Evolutionary conservation across 2,888 invertebrate genomes (phyloP), one percentile per base, ranked within the genome.

Genomic region (Latrodectus elegans): DNA sequence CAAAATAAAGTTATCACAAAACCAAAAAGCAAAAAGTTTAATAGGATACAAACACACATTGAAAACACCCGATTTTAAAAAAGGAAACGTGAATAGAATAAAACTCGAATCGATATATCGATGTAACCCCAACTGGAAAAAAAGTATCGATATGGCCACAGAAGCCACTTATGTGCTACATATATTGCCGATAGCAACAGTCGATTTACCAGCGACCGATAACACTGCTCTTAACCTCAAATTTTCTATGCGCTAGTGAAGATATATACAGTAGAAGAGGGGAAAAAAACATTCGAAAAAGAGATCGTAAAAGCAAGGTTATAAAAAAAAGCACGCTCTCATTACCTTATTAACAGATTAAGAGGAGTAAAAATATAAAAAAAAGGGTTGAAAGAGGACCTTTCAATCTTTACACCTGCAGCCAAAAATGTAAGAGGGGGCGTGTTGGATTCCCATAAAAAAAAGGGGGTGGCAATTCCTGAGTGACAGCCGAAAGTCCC

Each of bases 291-390:
- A 60, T 60, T 60, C 11, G 64, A 60, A 71, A 71, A 68, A 77
- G 52, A 22, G 22, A 26, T 67, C 53, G 51, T 17, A 81, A 81
- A 65, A 80, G 17, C 15, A 60, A 49, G 12, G 51, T 38, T 6
- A 38, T 6, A 38, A 38, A 38, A 15, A 74, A 68, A 82, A 82
- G 75, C 60, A 12, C 6, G 17, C 60, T 65, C 75, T 81, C 86
- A 80, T 85, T 80, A 85, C 79, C 80, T 80, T 74, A 86, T 86
- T 86, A 86, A 76, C 64, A 86, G 85, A 85, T 85, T 85, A 85
- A 80, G 51, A 84, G 76, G 71, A n/a, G 60, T 15, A 75, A 64
- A 53, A 64, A 78, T 38, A 38, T 38, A 38, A 38, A 38, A 38
- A n/a, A 72, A 65, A 65, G 53, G 55, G 52, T 14, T 17, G 12